Evolutionary conservation across 2,113 vertebrate species (phyloP).

Genomic region (Microcebus griseorufus): DNA sequence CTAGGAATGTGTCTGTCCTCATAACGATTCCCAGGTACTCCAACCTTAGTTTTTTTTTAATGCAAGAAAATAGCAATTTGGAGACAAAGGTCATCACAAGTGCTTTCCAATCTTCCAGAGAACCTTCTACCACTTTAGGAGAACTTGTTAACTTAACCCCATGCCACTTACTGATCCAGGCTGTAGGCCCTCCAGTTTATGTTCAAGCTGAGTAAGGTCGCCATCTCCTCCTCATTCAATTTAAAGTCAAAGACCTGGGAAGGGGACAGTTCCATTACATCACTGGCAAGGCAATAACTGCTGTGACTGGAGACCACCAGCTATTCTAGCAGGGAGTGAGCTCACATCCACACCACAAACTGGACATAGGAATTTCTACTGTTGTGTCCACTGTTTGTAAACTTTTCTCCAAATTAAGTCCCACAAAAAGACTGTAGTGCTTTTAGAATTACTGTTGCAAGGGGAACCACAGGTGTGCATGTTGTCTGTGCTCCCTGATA

Average conservation of each 20-base stretch:
- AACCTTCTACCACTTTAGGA: too few relatives aligned
- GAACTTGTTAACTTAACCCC: too few relatives aligned
- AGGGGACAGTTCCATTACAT: neutral
- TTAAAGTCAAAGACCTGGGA: constrained; percentile 71
- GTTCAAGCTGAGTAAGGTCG: neutral
- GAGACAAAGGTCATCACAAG: too few relatives aligned
- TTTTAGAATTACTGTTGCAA: neutral
- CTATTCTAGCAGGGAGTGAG: neutral
- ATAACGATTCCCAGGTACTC: too few relatives aligned
- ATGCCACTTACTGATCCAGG: too few relatives aligned
- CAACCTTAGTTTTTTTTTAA: too few relatives aligned
- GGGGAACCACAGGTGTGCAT: neutral
- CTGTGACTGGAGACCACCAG: neutral
- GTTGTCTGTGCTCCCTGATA: too few relatives aligned
- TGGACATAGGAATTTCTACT: neutral
- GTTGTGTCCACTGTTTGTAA: too few relatives aligned
- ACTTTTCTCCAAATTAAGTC: neutral
- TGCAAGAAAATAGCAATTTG: too few relatives aligned
- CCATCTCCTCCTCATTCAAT: constrained; percentile 66
- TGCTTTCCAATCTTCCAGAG: too few relatives aligned
- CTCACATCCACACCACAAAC: neutral
- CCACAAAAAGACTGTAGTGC: neutral
- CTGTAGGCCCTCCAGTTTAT: constrained; percentile 39
- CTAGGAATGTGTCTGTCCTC: too few relatives aligned
- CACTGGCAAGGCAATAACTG: neutral